A percentile compares a stretch with the other conserved stretches of the same genome.
Evolutionary conservation across 2,797 vertebrate genomes (phyloP).

Genomic region (Chrysocyon brachyurus): DNA sequence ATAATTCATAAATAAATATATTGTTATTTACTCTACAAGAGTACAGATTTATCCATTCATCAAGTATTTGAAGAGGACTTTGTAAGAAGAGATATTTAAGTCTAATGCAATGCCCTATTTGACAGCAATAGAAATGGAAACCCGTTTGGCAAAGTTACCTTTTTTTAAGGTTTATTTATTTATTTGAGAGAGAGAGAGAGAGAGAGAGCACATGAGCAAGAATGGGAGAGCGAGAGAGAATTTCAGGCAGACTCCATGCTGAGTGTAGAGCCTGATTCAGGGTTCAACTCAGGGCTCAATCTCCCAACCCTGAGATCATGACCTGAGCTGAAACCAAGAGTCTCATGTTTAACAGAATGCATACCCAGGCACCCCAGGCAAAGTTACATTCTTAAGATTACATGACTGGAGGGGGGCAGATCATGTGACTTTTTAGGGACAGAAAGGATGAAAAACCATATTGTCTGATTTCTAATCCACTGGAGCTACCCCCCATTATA

Average conservation of each 20-base stretch:
- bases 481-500: neutral
- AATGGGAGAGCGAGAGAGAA: neutral
- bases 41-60: neutral
- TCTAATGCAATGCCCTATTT: neutral
- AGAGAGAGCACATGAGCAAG: neutral
- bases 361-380: neutral
- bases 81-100: slow-evolving; percentile 1
- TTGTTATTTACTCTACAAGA: slow-evolving; percentile 19
- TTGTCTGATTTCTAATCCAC: neutral
- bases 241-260: neutral
- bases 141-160: neutral
- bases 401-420: neutral
- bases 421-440: neutral
- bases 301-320: neutral
- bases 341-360: accelerated
- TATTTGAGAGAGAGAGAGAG: neutral
- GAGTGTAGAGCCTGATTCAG: neutral
- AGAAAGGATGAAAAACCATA: neutral
- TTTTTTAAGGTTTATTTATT: neutral
- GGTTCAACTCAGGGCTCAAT: neutral
- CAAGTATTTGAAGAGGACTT: slow-evolving; percentile 48
- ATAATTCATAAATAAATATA: neutral
- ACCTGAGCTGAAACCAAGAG: neutral
- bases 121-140: slow-evolving; percentile 18
- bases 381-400: neutral